Evolutionary conservation across 2,888 invertebrate genomes (phyloP).

Genomic region (Apodemia duryi): DNA sequence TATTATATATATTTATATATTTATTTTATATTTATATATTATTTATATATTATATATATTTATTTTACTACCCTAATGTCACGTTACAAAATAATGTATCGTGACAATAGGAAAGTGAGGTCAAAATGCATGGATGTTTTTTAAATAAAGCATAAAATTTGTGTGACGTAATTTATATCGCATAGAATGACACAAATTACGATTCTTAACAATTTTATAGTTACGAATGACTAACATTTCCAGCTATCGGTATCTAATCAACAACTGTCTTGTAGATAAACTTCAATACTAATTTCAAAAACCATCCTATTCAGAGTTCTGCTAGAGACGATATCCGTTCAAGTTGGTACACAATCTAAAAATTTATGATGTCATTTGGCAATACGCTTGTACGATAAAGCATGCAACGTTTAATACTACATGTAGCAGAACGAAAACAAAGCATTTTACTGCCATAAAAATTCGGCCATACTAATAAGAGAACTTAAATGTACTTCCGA

Average conservation of each 20-base stretch:
- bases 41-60: no score
- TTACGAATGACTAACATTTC: no score
- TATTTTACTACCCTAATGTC: no score
- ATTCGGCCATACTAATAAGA: slow-evolving; percentile 39
- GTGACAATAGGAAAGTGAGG: no score
- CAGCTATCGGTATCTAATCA: background rate
- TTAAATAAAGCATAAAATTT: no score
- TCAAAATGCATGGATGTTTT: no score
- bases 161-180: no score
- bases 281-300: slow-evolving; percentile 3
- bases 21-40: no score
- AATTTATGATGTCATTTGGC: slow-evolving; percentile 15
- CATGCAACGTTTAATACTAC: slow-evolving; percentile 21
- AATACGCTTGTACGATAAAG: slow-evolving; percentile 16
- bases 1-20: no score
- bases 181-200: no score
- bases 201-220: no score
- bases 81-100: no score
- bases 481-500: slow-evolving; percentile 46
- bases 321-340: background rate
- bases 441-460: slow-evolving; percentile 37
- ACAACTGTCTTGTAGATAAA: background rate
- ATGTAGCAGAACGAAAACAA: slow-evolving; percentile 30
- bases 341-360: slow-evolving; percentile 11
- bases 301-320: background rate